Percentiles rank a stretch among this genome's conserved stretches.
Evolutionary conservation across 1,140 invertebrate species (phyloP).

Genomic region (Oscheius sp.): DNA sequence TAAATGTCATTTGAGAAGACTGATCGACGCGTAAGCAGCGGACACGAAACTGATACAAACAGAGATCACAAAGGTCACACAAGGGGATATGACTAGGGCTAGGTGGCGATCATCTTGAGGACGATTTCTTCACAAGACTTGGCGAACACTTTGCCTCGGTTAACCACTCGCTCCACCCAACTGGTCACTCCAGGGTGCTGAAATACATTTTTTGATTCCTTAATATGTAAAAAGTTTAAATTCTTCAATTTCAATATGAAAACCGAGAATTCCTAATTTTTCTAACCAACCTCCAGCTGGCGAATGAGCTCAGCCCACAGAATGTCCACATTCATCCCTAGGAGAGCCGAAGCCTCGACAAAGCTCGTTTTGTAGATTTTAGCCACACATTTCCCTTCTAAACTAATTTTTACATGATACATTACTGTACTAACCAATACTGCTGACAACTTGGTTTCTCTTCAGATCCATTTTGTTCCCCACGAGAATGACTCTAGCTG

Average conservation of each 20-base stretch:
- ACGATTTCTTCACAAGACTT: slow-evolving; percentile 8
- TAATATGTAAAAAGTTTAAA: not conserved
- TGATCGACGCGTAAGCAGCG: not conserved
- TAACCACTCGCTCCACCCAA: slow-evolving; percentile 9
- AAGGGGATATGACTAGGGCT: not conserved
- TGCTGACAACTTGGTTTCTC: slow-evolving; percentile 9
- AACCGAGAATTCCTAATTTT: not conserved
- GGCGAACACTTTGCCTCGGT: not conserved
- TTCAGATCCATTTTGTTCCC: slow-evolving; percentile 13
- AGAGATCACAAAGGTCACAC: not conserved
- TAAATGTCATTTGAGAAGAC: too few relatives aligned
- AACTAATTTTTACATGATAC: not conserved
- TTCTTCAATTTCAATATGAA: not conserved
- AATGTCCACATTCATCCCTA: slow-evolving; percentile 8
- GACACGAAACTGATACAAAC: not conserved
- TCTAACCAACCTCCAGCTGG: not conserved
- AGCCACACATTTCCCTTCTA: slow-evolving; percentile 1
- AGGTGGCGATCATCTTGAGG: slow-evolving; percentile 1
- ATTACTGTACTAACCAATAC: not conserved
- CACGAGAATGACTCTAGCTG: not conserved
- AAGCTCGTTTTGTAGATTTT: slow-evolving; percentile 11
- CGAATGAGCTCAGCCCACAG: slow-evolving; percentile 4
- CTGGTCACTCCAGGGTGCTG: slow-evolving; percentile 7
- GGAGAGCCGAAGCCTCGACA: slow-evolving; percentile 15
- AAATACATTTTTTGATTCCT: not conserved